Base-by-base conservation (phyloP, 2,888 invertebrate species). In the Leptinotarsa tumamoca region DNA sequence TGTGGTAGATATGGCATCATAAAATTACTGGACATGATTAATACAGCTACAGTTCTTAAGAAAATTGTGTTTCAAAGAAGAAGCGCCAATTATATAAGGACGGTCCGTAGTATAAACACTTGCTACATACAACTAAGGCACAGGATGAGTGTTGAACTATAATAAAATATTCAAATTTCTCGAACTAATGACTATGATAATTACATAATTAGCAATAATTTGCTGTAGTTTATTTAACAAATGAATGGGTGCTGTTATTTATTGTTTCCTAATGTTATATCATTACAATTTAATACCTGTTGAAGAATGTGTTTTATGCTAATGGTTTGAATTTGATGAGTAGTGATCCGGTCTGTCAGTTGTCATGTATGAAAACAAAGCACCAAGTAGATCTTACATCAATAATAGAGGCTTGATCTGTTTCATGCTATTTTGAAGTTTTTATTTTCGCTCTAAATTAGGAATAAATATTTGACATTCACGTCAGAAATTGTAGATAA, bases 91-190 rank as follows among this genome's bases (percentile, higher is more conserved):
- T 63, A 63, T 27, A 14, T 63, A 7, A 43, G 63, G 63, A 63
- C 33, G 43, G n/a, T 33, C 63, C 63, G n/a, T 63, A 63, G 63
- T 63, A n/a, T 13, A 43, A 63, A 17, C 21, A 27, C 58, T 58
- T 63, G 63, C 43, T 43, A 43, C 43, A 63, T 43, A 43, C 63
- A 63, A 63, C n/a, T 43, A 63, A 63, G 63, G 63, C 43, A 33
- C 15, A 15, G 43, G 33, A 27, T 18, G 63, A 33, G 43, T 63
- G 63, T 63, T 33, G 33, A 33, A 63, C 52, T 71, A 52, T 70
- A 27, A 71, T 73, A 63, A 76, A 73, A 73, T 73, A 76, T 76
- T 76, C 73, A 71, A 76, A 73, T 68, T 51, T 73, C 56, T 66
- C 33, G 27, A 67, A 43, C 51, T 49, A 61, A 76, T 68, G 73